Evolutionary conservation across 2,888 invertebrate genomes (phyloP).

Genomic region (Phytoseiulus persimilis): DNA sequence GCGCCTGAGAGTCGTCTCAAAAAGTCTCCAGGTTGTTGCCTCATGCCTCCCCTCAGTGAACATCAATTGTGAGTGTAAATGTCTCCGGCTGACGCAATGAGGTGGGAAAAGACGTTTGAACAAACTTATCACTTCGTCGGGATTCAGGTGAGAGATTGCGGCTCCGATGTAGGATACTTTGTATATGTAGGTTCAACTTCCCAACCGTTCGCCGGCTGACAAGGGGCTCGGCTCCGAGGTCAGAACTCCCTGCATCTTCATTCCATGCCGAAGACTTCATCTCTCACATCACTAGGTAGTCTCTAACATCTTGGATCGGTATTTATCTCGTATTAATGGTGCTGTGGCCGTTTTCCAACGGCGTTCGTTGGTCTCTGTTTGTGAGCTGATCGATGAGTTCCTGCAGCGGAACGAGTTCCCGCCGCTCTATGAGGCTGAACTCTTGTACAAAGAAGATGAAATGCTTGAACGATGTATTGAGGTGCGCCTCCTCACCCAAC

Average conservation of each 20-base stretch:
- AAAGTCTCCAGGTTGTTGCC: too few species aligned
- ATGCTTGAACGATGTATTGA: slow-evolving; percentile 99
- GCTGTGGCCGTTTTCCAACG: slow-evolving; percentile 30
- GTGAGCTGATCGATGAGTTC: slow-evolving; percentile 93
- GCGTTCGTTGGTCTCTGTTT: slow-evolving; percentile 60
- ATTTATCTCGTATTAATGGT: slow-evolving; percentile 28
- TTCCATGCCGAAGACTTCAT: neutral
- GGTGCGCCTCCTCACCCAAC: slow-evolving; percentile 93
- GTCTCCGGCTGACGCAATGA: neutral
- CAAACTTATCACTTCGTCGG: neutral
- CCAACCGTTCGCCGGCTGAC: too few species aligned
- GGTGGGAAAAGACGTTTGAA: neutral
- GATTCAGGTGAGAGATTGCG: neutral
- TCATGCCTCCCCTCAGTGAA: too few species aligned
- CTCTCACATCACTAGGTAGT: neutral
- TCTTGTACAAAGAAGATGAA: slow-evolving; percentile 98
- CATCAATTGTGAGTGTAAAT: too few species aligned
- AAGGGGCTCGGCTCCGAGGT: neutral
- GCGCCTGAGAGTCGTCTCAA: too few species aligned
- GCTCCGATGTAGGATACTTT: neutral
- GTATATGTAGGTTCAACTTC: neutral
- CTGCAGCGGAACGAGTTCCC: slow-evolving; percentile 91
- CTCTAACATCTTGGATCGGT: neutral
- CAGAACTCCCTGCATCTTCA: neutral
- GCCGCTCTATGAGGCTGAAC: slow-evolving; percentile 88